Conservation (phyloP, 2,113 vertebrate genomes). For the Oreocharis arfaki region DNA sequence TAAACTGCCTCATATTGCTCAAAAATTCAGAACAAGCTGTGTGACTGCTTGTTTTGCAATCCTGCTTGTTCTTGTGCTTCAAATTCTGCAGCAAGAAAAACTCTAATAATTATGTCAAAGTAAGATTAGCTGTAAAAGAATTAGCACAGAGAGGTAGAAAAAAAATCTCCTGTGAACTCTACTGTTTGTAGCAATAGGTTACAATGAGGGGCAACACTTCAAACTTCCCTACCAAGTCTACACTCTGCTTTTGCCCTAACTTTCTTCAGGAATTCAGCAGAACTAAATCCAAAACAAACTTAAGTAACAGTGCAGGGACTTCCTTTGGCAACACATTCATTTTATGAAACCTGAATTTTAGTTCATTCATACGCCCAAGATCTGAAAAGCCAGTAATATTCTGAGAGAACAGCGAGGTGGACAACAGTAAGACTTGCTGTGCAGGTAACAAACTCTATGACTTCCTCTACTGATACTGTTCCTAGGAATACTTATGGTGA, state of each 20-base stretch:
- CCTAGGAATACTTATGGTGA: neutral
- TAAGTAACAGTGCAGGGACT: neutral
- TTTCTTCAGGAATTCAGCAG: neutral
- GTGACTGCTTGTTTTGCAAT: slow-evolving; percentile 5
- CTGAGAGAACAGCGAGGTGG: neutral
- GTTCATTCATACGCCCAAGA: neutral
- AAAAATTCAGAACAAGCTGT: neutral
- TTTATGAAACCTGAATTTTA: neutral
- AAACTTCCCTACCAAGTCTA: neutral
- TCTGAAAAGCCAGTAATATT: neutral
- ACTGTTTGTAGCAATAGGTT: neutral
- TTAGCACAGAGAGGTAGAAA: neutral
- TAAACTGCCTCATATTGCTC: neutral
- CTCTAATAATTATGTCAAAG: slow-evolving; percentile 28
- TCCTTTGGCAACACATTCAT: neutral
- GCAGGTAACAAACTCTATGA: neutral
- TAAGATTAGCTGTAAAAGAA: slow-evolving; percentile 21
- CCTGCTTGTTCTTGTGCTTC: neutral
- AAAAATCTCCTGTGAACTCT: neutral
- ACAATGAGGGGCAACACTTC: neutral
- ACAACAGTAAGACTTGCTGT: neutral
- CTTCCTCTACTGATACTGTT: neutral
- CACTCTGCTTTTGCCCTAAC: neutral
- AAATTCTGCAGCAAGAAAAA: slow-evolving; percentile 1
- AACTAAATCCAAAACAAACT: neutral